Conservation (phyloP, 2,888 invertebrate genomes). For the Netelia fuscicornis region DNA sequence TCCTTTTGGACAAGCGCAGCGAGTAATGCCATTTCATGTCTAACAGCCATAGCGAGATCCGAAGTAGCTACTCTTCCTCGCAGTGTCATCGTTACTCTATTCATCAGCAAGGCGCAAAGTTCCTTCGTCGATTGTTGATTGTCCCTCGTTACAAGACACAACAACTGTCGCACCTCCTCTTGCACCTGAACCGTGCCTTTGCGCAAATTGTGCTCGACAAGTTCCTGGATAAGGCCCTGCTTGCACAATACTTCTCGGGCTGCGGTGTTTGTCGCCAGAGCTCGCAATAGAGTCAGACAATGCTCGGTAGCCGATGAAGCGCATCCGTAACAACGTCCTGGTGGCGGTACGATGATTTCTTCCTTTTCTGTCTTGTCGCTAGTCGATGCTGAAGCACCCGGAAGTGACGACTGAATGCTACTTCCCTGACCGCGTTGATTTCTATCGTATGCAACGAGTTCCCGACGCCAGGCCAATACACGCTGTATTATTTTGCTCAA, state of each 20-base stretch:
- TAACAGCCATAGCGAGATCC: constrained; percentile 91
- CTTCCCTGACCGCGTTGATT: constrained; percentile 89
- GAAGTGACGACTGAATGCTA: constrained; percentile 59
- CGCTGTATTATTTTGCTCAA: constrained; percentile 95
- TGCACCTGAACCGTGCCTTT: constrained; percentile 94
- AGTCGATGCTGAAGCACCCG: constrained; percentile 43
- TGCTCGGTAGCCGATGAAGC: constrained; percentile 97
- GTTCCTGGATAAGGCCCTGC: constrained; percentile 94
- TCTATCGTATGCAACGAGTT: constrained; percentile 96
- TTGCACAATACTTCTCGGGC: constrained; percentile 92
- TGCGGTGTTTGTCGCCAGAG: constrained; percentile 92
- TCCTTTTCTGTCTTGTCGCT: constrained; percentile 65
- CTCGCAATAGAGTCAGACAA: constrained; percentile 95
- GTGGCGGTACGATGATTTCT: constrained; percentile 78
- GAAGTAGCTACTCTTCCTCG: constrained; percentile 91
- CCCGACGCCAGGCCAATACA: constrained; percentile 95
- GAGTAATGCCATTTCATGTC: constrained; percentile 95
- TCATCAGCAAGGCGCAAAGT: constrained; percentile 92
- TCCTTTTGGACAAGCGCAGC: constrained; percentile 96
- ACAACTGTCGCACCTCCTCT: constrained; percentile 94
- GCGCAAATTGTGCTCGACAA: constrained; percentile 95
- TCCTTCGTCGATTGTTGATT: constrained; percentile 93
- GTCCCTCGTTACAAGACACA: constrained; percentile 95
- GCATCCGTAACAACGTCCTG: constrained; percentile 93
- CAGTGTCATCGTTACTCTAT: constrained; percentile 93